Evolutionary conservation across 2,888 invertebrate species (phyloP).

Genomic region (Patella caerulea): DNA sequence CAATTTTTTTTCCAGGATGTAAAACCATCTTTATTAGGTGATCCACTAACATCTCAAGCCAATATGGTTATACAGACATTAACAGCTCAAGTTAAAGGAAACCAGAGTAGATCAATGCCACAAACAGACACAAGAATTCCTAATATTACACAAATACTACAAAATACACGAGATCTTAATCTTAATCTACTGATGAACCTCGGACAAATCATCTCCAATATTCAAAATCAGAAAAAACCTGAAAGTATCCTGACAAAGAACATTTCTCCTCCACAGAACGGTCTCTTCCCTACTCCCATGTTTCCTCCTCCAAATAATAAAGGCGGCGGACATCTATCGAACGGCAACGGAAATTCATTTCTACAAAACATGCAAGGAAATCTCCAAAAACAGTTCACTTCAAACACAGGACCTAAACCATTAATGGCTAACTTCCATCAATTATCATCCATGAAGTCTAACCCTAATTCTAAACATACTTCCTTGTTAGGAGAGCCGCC

Average conservation of each 20-base stretch:
- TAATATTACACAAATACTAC: constrained; percentile 18
- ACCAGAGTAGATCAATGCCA: not conserved
- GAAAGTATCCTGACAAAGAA: not conserved
- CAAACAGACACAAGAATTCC: not conserved
- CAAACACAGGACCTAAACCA: not conserved
- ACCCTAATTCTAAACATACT: not conserved
- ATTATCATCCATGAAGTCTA: not conserved
- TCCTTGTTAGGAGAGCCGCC: constrained; percentile 37
- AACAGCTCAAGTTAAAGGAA: constrained; percentile 46
- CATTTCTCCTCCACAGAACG: not conserved
- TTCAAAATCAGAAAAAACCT: constrained; percentile 29
- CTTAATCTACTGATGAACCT: constrained; percentile 53
- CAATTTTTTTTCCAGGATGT: constrained; percentile 15
- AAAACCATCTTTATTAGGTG: constrained; percentile 69
- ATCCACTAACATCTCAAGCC: constrained; percentile 65
- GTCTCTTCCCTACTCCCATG: constrained; percentile 10
- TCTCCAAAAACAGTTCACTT: too few species aligned
- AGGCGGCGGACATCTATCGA: not conserved
- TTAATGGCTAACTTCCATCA: not conserved
- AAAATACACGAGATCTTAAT: constrained; percentile 47
- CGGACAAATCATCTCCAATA: constrained; percentile 53
- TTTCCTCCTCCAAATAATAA: constrained; percentile 18
- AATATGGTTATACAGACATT: constrained; percentile 72
- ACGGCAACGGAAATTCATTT: too few species aligned
- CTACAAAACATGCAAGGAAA: too few species aligned